Conservation (phyloP, 2,797 vertebrate species). For the Rhynchotus rufescens region DNA sequence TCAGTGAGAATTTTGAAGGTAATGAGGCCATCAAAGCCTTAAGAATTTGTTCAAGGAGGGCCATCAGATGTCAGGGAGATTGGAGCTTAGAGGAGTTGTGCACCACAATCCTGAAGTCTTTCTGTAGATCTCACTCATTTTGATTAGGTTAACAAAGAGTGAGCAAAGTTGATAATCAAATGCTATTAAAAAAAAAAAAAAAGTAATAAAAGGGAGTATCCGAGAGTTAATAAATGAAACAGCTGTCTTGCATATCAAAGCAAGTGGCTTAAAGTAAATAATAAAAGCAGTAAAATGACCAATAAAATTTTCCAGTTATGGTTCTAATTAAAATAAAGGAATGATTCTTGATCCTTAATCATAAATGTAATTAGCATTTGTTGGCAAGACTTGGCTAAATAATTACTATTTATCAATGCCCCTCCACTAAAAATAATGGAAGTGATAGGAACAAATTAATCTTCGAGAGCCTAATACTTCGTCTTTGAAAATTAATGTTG, state of each 20-base stretch:
- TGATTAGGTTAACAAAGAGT: neutral
- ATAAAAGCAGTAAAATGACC: slow-evolving; percentile 22
- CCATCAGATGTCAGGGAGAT: fast-evolving
- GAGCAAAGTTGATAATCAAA: neutral
- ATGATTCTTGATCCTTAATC: neutral
- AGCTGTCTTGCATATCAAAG: neutral
- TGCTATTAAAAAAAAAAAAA: neutral
- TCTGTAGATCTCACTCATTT: neutral
- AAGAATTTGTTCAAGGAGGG: neutral
- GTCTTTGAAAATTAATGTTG: neutral
- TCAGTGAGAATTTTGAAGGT: neutral
- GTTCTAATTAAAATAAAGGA: slow-evolving; percentile 41
- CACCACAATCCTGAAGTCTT: neutral
- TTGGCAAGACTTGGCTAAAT: neutral
- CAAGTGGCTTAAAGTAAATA: slow-evolving; percentile 48
- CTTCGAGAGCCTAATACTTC: neutral
- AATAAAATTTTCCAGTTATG: neutral
- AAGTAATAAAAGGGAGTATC: neutral
- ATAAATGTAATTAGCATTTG: slow-evolving; percentile 29
- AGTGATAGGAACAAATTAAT: neutral
- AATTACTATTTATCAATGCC: neutral
- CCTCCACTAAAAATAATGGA: neutral
- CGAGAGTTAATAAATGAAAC: neutral
- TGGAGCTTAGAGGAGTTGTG: fast-evolving
- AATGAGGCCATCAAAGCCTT: neutral